Evolutionary conservation across 2,797 vertebrate genomes (phyloP).

Genomic region (Cirrhinus molitorella): DNA sequence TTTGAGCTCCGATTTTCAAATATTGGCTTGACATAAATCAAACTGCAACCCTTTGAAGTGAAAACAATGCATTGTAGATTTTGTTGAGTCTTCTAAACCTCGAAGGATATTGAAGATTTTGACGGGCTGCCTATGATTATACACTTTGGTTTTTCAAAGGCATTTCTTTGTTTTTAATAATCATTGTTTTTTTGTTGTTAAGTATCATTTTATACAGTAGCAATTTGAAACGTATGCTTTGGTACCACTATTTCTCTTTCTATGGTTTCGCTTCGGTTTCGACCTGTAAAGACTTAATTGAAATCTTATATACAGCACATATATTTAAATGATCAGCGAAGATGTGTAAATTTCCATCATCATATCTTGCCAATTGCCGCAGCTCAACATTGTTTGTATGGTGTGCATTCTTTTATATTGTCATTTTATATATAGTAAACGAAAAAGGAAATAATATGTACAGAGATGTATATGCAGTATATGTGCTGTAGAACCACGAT

Average conservation of each 20-base stretch:
- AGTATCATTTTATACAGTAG: constrained; percentile 85
- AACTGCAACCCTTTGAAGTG: constrained; percentile 47
- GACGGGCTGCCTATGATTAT: constrained; percentile 55
- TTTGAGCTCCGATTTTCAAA: constrained; percentile 48
- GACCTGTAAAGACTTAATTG: constrained; percentile 76
- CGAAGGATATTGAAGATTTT: constrained; percentile 46
- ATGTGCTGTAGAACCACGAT: constrained; percentile 93
- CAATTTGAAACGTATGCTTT: constrained; percentile 95
- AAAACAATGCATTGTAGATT: constrained; percentile 53
- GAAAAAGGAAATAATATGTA: constrained; percentile 67
- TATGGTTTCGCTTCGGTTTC: constrained; percentile 83
- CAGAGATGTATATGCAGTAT: constrained; percentile 85
- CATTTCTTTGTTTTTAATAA: constrained; percentile 76
- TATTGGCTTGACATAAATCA: constrained; percentile 50
- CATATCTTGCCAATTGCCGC: constrained; percentile 93
- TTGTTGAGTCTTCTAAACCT: constrained; percentile 55
- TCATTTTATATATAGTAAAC: constrained; percentile 96
- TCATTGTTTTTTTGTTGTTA: constrained; percentile 83
- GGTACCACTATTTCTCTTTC: constrained; percentile 88
- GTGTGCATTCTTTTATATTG: constrained; percentile 98
- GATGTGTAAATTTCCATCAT: constrained; percentile 88
- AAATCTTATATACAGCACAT: constrained; percentile 78
- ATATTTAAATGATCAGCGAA: constrained; percentile 94
- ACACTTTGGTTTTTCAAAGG: constrained; percentile 76
- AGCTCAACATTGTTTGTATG: constrained; percentile 97